phyloP scores from a whole-genome alignment of 1,140 invertebrate genomes.

The Drosophila arizonae region DNA sequence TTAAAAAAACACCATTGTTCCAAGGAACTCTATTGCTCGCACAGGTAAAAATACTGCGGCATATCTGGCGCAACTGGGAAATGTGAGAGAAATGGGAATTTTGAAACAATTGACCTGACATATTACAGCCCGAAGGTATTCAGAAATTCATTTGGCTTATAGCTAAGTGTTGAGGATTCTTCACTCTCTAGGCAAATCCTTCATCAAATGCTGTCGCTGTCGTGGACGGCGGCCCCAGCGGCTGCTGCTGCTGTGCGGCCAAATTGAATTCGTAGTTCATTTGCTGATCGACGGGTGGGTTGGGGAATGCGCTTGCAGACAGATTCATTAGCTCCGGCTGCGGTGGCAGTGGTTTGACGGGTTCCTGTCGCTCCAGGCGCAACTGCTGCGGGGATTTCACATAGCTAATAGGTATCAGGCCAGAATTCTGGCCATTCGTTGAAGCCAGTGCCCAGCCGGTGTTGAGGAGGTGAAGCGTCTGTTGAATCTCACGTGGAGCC shows the following conservation, averaged over 20 bases:
- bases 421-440: constrained; percentile 87
- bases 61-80: constrained; percentile 9
- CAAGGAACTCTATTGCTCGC: not conserved
- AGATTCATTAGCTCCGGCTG: constrained; percentile 69
- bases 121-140: constrained; percentile 15
- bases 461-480: constrained; percentile 85
- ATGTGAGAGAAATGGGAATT: not conserved
- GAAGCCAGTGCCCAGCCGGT: constrained; percentile 91
- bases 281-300: constrained; percentile 60
- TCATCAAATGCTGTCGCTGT: constrained; percentile 48
- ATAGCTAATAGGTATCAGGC: constrained; percentile 92
- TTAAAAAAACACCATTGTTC: constrained; percentile 1
- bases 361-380: constrained; percentile 55
- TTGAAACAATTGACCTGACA: constrained; percentile 17
- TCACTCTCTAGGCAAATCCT: constrained; percentile 47
- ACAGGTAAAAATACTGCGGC: not conserved
- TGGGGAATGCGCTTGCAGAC: constrained; percentile 61
- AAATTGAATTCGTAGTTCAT: constrained; percentile 70
- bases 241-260: constrained; percentile 61
- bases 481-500: constrained; percentile 92
- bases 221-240: constrained; percentile 62
- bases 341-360: constrained; percentile 39
- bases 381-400: constrained; percentile 84
- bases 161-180: not conserved
- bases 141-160: constrained; percentile 39